Evolutionary conservation across 2,113 vertebrate genomes (phyloP), one percentile per base, ranked within the genome.

Genomic region (Leptocoma aspasia): DNA sequence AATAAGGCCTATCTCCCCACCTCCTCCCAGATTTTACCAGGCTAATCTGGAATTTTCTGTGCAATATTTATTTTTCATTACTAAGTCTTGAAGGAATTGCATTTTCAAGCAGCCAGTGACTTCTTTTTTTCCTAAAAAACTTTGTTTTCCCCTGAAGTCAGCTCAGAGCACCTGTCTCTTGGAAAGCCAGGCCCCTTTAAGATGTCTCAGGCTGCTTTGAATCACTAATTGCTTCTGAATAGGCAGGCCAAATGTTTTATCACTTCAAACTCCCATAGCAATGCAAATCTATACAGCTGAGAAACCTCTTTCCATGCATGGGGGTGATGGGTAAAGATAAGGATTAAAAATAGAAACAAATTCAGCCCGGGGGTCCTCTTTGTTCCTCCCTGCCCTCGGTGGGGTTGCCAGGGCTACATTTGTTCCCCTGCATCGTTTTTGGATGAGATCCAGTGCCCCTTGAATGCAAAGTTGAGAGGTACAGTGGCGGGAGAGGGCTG

Each of bases 301-400:
- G 94, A 68, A 93, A 82, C 87, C 84, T 89, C 90, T 95, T 81
- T 81, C 92, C 63, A 53, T 65, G 85, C 82, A 65, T 42, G 75
- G 75, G 88, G 65, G 81, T 82, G 85, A 94, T 93, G 92, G 85
- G 66, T 77, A 90, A 76, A 95, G 94, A 95, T 96, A 93, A 96
- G 92, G 88, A 92, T 94, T 96, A 95, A 90, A 95, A 93, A 93
- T 92, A 91, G 96, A 95, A 95, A 93, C 75, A 64, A 76, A 86
- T 86, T 80, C 90, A 88, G 78, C 85, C 90, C 9, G 3, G 44
- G 85, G 88, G 84, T 96, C 71, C 59, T 86, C 88, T 96, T 95
- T 93, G 95, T 97, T 93, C 86, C 71, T 85, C 66, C 42, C 71
- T 92, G 92, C 56, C 78, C 59, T 94, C 14, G 3, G 6, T 61